Percentiles rank a stretch among this genome's conserved stretches.
Conservation (phyloP, 1,140 invertebrate species). For the Papilio polyxenes region DNA sequence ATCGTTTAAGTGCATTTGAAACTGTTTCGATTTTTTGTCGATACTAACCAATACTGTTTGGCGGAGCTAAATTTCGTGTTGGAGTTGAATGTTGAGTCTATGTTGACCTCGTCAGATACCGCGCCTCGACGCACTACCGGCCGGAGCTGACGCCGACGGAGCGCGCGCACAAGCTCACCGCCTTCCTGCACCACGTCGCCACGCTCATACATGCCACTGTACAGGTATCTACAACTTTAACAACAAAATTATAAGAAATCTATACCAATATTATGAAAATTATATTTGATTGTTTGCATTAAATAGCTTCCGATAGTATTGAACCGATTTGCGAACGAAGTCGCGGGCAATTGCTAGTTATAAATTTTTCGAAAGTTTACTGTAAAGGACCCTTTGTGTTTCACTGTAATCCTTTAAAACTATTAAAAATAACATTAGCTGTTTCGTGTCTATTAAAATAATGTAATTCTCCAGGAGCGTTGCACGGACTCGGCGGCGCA, state of each 20-base stretch:
- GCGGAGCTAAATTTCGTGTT: neutral
- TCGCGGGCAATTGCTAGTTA: too few species aligned
- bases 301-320: too few species aligned
- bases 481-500: slow-evolving; percentile 91
- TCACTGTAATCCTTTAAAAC: neutral
- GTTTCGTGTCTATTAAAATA: neutral
- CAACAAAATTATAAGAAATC: neutral
- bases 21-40: too few species aligned
- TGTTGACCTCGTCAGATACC: slow-evolving; percentile 82
- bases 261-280: too few species aligned
- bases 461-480: slow-evolving; percentile 83
- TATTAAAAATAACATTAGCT: neutral
- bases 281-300: too few species aligned
- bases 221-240: slow-evolving; percentile 81
- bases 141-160: slow-evolving; percentile 95
- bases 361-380: too few species aligned
- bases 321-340: too few species aligned
- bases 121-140: slow-evolving; percentile 95
- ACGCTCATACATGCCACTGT: slow-evolving; percentile 92
- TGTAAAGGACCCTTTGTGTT: too few species aligned
- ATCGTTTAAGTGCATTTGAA: too few species aligned
- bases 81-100: neutral
- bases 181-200: slow-evolving; percentile 94
- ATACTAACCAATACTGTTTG: neutral
- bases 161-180: slow-evolving; percentile 92